Evolutionary conservation across 2,797 vertebrate species (phyloP).

Genomic region (Sorex maritimensis): DNA sequence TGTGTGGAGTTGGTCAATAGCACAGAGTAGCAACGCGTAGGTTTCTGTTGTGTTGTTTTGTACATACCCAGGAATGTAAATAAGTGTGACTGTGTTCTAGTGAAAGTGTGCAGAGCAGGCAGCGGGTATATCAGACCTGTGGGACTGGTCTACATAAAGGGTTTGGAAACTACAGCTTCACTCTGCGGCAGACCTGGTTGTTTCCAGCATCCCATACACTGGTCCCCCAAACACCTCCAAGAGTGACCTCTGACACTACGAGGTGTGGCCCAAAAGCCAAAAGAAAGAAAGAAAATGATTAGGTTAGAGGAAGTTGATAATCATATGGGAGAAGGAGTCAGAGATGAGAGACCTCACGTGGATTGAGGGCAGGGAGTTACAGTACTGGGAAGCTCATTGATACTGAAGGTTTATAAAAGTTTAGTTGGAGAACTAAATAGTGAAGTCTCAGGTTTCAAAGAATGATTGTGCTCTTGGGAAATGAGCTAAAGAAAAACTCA

Average conservation of each 20-base stretch:
- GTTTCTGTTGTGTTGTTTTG: no score
- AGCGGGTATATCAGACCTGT: background rate
- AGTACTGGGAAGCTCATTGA: background rate
- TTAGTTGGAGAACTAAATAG: background rate
- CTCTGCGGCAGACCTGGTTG: background rate
- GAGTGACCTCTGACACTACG: no score
- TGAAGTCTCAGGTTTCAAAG: constrained; percentile 40
- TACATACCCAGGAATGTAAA: no score
- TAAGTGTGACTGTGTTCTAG: background rate
- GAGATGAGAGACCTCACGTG: background rate
- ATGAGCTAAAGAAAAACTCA: constrained; percentile 14
- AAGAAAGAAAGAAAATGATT: background rate
- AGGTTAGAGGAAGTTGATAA: background rate
- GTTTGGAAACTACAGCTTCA: background rate
- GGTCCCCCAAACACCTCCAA: no score
- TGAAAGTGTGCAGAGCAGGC: background rate
- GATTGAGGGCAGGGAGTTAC: background rate
- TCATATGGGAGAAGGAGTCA: constrained; percentile 8
- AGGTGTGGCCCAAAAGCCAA: no score
- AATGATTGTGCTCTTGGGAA: background rate
- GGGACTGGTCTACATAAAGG: background rate
- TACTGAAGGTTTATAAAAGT: background rate
- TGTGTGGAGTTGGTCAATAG: background rate
- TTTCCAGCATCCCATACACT: no score
- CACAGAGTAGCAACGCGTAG: background rate